phyloP scores from a whole-genome alignment of 2,797 vertebrate genomes.

The Alfaro cultratus region DNA sequence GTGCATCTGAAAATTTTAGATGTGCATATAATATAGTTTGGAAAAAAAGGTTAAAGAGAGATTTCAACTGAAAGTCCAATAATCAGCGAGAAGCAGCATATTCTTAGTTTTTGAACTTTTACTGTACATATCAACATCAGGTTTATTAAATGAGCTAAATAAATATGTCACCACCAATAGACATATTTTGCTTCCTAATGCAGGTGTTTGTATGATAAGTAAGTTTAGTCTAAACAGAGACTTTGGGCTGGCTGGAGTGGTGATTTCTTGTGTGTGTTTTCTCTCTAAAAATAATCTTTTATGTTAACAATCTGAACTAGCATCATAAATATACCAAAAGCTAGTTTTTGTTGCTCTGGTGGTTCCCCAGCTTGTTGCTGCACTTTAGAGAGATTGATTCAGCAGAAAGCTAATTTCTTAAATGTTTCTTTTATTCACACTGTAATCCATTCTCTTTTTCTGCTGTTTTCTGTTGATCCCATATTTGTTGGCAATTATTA shows the following conservation, averaged over 20 bases:
- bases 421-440: constrained; percentile 1
- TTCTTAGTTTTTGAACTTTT: background rate
- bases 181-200: background rate
- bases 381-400: background rate
- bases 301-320: background rate
- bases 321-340: constrained; percentile 4
- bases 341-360: background rate
- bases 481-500: background rate
- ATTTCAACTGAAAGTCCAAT: background rate
- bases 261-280: background rate
- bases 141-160: background rate
- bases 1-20: too few species aligned
- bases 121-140: background rate
- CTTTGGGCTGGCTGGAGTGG: background rate
- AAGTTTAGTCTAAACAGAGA: background rate
- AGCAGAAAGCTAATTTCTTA: background rate
- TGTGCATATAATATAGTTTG: too few species aligned
- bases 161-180: background rate
- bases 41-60: background rate
- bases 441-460: background rate
- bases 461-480: background rate
- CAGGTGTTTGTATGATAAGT: background rate
- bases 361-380: background rate
- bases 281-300: background rate
- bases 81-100: background rate